phyloP scores from a whole-genome alignment of 2,888 invertebrate species.

The Chouioia cunea region DNA sequence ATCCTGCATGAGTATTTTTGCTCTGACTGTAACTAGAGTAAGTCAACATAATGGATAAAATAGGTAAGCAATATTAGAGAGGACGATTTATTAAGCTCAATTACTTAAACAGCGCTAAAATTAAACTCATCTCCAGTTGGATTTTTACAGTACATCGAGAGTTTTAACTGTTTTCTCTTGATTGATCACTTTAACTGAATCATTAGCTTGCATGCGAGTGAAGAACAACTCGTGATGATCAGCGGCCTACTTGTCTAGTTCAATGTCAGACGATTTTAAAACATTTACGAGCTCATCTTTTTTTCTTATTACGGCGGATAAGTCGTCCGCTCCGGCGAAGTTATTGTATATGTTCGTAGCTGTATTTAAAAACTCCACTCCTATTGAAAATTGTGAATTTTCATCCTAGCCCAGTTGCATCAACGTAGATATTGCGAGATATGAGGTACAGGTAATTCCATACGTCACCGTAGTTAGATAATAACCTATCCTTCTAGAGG shows the following conservation, averaged over 20 bases:
- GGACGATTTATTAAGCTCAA: slow-evolving; percentile 27
- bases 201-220: not conserved
- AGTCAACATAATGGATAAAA: slow-evolving; percentile 46
- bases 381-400: slow-evolving; percentile 14
- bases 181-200: slow-evolving; percentile 2
- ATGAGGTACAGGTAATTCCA: slow-evolving; percentile 31
- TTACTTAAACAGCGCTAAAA: not conserved
- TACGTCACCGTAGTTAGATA: slow-evolving; percentile 38
- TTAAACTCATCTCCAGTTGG: slow-evolving; percentile 27
- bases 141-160: slow-evolving; percentile 39
- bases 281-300: not conserved
- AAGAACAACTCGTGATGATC: slow-evolving; percentile 15
- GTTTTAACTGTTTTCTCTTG: slow-evolving; percentile 28
- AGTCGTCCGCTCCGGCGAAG: slow-evolving; percentile 35
- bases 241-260: slow-evolving; percentile 35
- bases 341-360: slow-evolving; percentile 38
- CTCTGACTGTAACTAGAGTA: slow-evolving; percentile 30
- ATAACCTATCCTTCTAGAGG: slow-evolving; percentile 8
- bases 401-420: slow-evolving; percentile 29
- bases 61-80: slow-evolving; percentile 27
- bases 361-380: slow-evolving; percentile 4
- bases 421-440: slow-evolving; percentile 29
- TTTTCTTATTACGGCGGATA: slow-evolving; percentile 8
- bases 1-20: slow-evolving; percentile 47
- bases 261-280: slow-evolving; percentile 17